Percentiles rank a stretch among this genome's conserved stretches.
Evolutionary conservation across 2,888 invertebrate genomes (phyloP).

Genomic region (Malthinus seriepunctatus): DNA sequence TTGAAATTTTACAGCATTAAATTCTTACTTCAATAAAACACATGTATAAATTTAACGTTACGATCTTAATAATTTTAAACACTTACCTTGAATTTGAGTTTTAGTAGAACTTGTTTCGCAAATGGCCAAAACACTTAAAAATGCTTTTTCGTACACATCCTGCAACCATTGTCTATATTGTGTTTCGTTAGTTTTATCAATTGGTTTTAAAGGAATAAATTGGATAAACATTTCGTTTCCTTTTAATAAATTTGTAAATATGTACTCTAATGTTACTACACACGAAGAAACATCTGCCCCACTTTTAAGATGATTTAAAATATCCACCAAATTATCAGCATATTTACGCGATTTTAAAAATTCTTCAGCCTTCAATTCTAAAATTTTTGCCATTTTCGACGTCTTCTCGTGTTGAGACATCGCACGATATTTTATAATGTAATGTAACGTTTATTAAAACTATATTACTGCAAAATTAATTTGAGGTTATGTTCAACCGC

Average conservation of each 20-base stretch:
- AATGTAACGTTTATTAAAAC: neutral
- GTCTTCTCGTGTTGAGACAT: constrained; percentile 48
- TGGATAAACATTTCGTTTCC: constrained; percentile 68
- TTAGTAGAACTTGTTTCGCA: constrained; percentile 53
- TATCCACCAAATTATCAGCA: constrained; percentile 68
- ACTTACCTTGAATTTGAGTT: constrained; percentile 50
- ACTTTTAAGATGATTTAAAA: constrained; percentile 67
- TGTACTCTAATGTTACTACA: constrained; percentile 70
- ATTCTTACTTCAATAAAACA: neutral
- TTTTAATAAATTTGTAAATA: constrained; percentile 70
- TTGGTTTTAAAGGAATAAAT: constrained; percentile 62
- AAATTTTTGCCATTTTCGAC: constrained; percentile 64
- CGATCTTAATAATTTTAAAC: neutral
- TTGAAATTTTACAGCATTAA: neutral
- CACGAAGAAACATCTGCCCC: constrained; percentile 58
- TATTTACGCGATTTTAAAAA: constrained; percentile 69
- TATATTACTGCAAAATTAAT: neutral
- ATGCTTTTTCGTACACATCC: constrained; percentile 70
- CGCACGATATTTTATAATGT: neutral
- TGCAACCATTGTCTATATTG: constrained; percentile 71
- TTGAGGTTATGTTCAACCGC: neutral
- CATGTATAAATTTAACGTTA: neutral
- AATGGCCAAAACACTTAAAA: constrained; percentile 62
- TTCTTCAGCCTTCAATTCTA: constrained; percentile 71
- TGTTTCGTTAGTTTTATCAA: constrained; percentile 62